Percentiles rank a stretch among this genome's conserved stretches.
These are phyloP conservation scores for Mola mola DNA, from an alignment of 2,113 vertebrate genomes.

Conservation along the genomic window DNA sequence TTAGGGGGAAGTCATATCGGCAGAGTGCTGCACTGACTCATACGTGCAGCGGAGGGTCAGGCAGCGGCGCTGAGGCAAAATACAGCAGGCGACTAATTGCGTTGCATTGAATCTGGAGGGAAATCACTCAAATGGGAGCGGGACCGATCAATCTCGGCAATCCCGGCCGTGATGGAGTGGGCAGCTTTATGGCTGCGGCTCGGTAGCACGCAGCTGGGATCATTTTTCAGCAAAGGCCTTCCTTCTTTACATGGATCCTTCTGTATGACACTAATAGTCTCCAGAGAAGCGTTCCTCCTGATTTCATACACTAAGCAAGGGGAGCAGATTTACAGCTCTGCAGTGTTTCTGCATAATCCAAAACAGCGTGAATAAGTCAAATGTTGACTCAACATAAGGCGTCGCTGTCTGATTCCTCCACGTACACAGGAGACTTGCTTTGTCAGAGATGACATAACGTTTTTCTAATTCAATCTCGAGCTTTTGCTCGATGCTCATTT, in stretches of 20 bases:
- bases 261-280: conserved; percentile 46
- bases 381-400: conserved; percentile 41
- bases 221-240: conserved; percentile 57
- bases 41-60: conserved; percentile 46
- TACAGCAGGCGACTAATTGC: conserved; percentile 70
- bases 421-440: conserved; percentile 28
- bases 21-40: conserved; percentile 65
- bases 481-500: conserved; percentile 41
- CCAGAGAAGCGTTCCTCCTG: conserved; percentile 28
- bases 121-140: conserved; percentile 75
- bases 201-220: conserved; percentile 35
- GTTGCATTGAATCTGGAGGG: conserved; percentile 73
- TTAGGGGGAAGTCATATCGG: conserved; percentile 64
- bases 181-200: conserved; percentile 68
- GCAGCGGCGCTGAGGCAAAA: conserved; percentile 55
- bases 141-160: conserved; percentile 69
- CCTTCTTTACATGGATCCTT: conserved; percentile 29
- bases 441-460: conserved; percentile 51
- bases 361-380: conserved; percentile 37
- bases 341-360: conserved; percentile 33
- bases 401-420: conserved; percentile 9
- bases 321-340: conserved; percentile 42
- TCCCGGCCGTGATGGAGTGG: conserved; percentile 68
- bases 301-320: conserved; percentile 41
- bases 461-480: conserved; percentile 45